Evolutionary conservation across 1,140 invertebrate species (phyloP), one percentile per base, ranked within the genome.

Genomic region (Zaprionus kolodkinae): DNA sequence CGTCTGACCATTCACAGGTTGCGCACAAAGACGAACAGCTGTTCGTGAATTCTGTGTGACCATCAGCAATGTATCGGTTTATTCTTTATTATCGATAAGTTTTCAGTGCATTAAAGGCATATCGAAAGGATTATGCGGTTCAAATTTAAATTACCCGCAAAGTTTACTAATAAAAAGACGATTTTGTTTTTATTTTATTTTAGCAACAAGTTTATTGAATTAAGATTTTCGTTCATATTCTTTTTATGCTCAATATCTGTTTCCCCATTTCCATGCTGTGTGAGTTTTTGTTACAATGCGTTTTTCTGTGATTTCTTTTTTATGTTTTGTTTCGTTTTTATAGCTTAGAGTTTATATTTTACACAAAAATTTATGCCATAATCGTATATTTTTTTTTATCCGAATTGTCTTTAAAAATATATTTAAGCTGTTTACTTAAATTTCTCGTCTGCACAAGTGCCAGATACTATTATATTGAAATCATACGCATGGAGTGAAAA

Each of bases 191-290:
- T 88, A 79, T 84, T 84, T 73, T 88, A 88, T 88, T 79, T 88
- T 89, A 85, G 85, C 85, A 89, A 89, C 85, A 89, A 89, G 85
- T 89, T 89, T 89, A 89, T 89, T 89, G 85, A 89, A 89, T 89
- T 89, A 81, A 79, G 84, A 69, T 75, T 61, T 78, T 85, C 72
- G 76, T 89, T 89, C 85, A 76, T 81, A 84, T 85, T 73, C 85
- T 79, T 89, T 78, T 81, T 63, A 85, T 85, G 78, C 76, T 89
- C 79, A 89, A 70, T 74, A 64, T 68, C 65, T 73, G 71, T 74
- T 57, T 76, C 55, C 62, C 43, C 81, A 73, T 76, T 79, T 81
- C 69, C 68, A 76, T 76, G 33, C 68, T 69, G 65, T 85, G 86
- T 89, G 85, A 85, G 85, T 88, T 88, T 88, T 87, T 89, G 85